phyloP scores from a whole-genome alignment of 2,888 invertebrate genomes.

The Girardia tigrina region DNA sequence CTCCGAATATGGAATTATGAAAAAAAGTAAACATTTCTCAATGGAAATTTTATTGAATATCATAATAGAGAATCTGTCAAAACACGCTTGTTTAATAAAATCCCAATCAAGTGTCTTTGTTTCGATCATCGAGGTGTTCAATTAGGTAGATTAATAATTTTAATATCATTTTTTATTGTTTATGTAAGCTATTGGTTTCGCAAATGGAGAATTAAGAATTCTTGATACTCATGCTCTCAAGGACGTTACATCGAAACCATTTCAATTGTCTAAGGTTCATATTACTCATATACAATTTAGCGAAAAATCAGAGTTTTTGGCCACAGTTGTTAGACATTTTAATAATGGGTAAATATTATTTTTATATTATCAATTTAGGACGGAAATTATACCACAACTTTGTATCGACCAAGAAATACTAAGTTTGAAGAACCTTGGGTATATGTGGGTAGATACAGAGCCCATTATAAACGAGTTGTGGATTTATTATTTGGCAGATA shows the following conservation, averaged over 20 bases:
- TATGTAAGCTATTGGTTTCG: slow-evolving; percentile 45
- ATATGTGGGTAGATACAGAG: slow-evolving; percentile 47
- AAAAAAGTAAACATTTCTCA: slow-evolving; percentile 40
- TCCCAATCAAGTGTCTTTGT: neutral
- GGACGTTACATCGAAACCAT: slow-evolving; percentile 44
- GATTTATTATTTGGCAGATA: slow-evolving; percentile 48
- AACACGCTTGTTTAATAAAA: neutral
- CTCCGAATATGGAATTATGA: slow-evolving; percentile 49
- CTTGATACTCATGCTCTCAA: slow-evolving; percentile 47
- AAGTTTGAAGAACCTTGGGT: slow-evolving; percentile 41
- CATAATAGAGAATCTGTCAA: neutral
- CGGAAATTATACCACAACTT: slow-evolving; percentile 45
- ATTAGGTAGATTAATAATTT: neutral
- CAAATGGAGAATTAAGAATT: slow-evolving; percentile 45
- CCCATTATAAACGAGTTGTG: slow-evolving; percentile 49
- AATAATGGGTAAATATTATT: neutral
- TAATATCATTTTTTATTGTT: neutral
- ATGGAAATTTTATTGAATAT: neutral
- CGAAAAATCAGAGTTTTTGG: slow-evolving; percentile 46
- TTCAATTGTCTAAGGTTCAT: slow-evolving; percentile 45
- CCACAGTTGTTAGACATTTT: slow-evolving; percentile 45
- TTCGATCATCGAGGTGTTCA: slow-evolving; percentile 21
- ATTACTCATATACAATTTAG: slow-evolving; percentile 49
- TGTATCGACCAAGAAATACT: slow-evolving; percentile 39
- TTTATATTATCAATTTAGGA: slow-evolving; percentile 41